Evolutionary conservation across 2,888 invertebrate genomes (phyloP).

Genomic region (Macrosiphum euphorbiae): DNA sequence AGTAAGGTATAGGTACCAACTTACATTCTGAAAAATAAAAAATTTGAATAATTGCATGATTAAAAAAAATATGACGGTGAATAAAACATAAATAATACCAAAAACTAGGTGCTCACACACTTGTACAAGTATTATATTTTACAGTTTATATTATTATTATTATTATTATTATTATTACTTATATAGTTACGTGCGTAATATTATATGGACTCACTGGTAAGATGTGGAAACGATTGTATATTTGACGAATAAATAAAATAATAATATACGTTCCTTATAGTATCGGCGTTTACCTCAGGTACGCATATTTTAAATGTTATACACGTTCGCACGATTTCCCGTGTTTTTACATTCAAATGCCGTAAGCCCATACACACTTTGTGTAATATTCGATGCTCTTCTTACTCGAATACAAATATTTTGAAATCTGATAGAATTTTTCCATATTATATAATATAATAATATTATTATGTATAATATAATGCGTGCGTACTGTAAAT

Average conservation of each 20-base stretch:
- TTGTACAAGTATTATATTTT: background rate
- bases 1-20: background rate
- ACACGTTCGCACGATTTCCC: background rate
- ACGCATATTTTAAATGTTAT: background rate
- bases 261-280: background rate
- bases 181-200: background rate
- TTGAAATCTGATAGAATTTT: background rate
- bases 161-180: background rate
- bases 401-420: background rate
- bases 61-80: background rate
- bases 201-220: background rate
- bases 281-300: background rate
- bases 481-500: background rate
- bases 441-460: background rate
- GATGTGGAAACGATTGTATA: background rate
- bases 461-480: background rate
- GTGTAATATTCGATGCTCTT: background rate
- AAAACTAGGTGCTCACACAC: background rate
- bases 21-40: background rate
- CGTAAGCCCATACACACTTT: background rate
- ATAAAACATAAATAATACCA: background rate
- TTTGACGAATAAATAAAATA: background rate
- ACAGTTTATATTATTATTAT: background rate
- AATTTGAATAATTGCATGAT: background rate
- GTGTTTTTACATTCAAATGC: background rate